Evolutionary conservation across 2,113 vertebrate species (phyloP), one percentile per base, ranked within the genome.

Genomic region (Pitta sordida): DNA sequence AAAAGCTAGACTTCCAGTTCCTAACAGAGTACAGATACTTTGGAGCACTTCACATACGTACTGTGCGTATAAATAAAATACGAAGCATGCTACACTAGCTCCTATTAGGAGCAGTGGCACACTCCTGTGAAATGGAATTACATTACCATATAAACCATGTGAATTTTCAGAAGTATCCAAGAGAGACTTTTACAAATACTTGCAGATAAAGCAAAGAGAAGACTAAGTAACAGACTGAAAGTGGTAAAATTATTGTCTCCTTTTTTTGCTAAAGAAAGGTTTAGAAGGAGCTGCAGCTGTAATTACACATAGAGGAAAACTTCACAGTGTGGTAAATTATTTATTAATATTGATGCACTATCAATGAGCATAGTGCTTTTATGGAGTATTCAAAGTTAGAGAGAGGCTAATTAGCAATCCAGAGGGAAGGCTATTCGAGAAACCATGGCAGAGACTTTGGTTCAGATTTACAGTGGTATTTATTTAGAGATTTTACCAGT

Each of bases 271-370:
- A 76, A 53, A 67, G 43, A 34, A 86, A 43, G 43, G 77, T 88
- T 95, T 90, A 93, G 71, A 90, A 82, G 73, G 64, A 94, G 49
- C 77, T 94, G 82, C 78, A 95, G 86, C 88, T 97, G 95, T 97
- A 97, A 96, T 96, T 97, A 97, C 91, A 94, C 20, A n/a, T 68
- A 86, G 65, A 77, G 56, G 88, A 96, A 96, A 96, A 95, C 74
- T 96, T 94, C 90, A 95, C 77, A 89, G 52, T 63, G 82, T 59
- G 67, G 64, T 97, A 92, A 97, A 98, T 98, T 97, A 98, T 98
- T 95, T 96, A 98, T 96, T 91, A 90, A 93, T 96, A 97, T 97
- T 49, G 97, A 97, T 91, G 67, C 74, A 74, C 76, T 76, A 77
- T 97, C 97, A 94, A 88, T 94, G 92, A 91, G 77, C 22, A 59